These are phyloP conservation scores for Semnopithecus entellus DNA, from an alignment of 2,113 vertebrate species.

Conservation along the genomic window DNA sequence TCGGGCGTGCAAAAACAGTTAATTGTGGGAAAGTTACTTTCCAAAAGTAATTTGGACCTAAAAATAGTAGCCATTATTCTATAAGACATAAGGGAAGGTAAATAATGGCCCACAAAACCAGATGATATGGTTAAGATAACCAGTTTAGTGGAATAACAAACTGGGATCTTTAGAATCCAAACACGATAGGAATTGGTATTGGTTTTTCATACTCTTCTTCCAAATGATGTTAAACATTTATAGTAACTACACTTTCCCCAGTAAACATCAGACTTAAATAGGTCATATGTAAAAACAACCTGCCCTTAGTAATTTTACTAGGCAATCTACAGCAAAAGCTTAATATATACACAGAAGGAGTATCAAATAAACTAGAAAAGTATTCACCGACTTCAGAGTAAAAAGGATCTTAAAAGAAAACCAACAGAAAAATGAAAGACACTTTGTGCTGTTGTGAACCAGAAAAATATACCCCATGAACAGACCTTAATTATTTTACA, in stretches of 20 bases:
- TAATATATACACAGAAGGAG: conserved; percentile 70
- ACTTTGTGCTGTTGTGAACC: conserved; percentile 14
- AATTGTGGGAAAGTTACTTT: conserved; percentile 52
- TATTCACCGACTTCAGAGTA: conserved; percentile 41
- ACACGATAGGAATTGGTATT: neutral
- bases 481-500: conserved; percentile 18
- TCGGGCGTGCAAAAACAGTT: conserved; percentile 41
- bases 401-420: conserved; percentile 41
- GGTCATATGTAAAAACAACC: conserved; percentile 23
- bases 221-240: conserved; percentile 39
- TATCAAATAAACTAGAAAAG: conserved; percentile 39
- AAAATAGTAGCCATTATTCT: conserved; percentile 56
- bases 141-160: conserved; percentile 19
- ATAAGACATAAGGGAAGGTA: conserved; percentile 23
- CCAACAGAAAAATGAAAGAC: conserved; percentile 32
- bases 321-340: conserved; percentile 60
- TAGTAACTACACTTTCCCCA: neutral
- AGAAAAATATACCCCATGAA: conserved; percentile 6
- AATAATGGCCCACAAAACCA: neutral
- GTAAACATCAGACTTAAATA: conserved; percentile 36
- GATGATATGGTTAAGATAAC: neutral
- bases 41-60: conserved; percentile 51
- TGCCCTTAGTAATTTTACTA: conserved; percentile 53
- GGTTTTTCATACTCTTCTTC: conserved; percentile 8
- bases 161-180: conserved; percentile 63